Percentiles rank a stretch among this genome's conserved stretches.
Evolutionary conservation across 2,113 vertebrate species (phyloP).

Genomic region (Hiodon tergisus): DNA sequence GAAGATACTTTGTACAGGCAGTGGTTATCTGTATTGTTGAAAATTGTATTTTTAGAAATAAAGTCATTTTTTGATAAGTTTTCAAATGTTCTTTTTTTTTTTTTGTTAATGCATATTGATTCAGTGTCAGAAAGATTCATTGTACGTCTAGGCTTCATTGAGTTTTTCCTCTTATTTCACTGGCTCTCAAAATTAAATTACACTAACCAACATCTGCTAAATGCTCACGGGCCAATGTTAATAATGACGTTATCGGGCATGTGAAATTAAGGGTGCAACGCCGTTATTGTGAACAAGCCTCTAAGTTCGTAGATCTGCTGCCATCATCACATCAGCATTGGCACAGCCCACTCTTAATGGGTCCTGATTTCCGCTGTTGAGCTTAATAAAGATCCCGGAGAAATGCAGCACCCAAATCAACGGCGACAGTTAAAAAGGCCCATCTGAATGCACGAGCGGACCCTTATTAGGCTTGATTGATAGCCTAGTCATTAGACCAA

Average conservation of each 20-base stretch:
- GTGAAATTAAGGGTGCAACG: too few relatives aligned
- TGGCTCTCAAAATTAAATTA: too few relatives aligned
- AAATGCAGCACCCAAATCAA: slow-evolving; percentile 36
- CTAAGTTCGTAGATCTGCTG: slow-evolving; percentile 23
- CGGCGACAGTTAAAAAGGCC: slow-evolving; percentile 36
- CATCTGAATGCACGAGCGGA: slow-evolving; percentile 34
- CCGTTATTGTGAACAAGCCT: neutral
- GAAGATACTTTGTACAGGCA: slow-evolving; percentile 33
- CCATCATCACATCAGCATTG: slow-evolving; percentile 40
- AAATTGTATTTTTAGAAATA: slow-evolving; percentile 48
- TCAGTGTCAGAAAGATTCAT: slow-evolving; percentile 1
- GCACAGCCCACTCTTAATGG: slow-evolving; percentile 34
- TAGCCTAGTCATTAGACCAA: slow-evolving; percentile 29
- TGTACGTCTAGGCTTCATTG: neutral
- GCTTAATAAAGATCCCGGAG: slow-evolving; percentile 40
- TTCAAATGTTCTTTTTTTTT: neutral
- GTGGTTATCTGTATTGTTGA: slow-evolving; percentile 48
- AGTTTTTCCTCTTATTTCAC: neutral
- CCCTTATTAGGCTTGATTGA: slow-evolving; percentile 46
- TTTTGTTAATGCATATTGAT: neutral
- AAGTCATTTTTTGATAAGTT: slow-evolving; percentile 23
- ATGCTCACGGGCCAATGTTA: too few relatives aligned
- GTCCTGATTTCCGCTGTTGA: slow-evolving; percentile 42
- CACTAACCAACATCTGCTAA: too few relatives aligned
- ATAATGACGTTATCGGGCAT: too few relatives aligned